Evolutionary conservation across 2,797 vertebrate species (phyloP).

Genomic region (Trichosurus vulpecula): DNA sequence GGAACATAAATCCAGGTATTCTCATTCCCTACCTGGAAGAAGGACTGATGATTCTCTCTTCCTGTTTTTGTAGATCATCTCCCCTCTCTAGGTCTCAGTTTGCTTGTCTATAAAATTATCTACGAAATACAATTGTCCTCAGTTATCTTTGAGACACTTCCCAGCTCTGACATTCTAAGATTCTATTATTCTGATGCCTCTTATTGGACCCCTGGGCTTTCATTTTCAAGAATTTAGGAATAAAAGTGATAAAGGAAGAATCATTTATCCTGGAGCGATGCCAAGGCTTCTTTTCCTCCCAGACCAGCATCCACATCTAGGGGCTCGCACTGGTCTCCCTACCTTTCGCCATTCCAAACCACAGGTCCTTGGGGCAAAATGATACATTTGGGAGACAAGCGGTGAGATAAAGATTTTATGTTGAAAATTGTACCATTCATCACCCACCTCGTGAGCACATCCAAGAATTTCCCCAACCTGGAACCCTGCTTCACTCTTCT

Average conservation of each 20-base stretch:
- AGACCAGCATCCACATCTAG: constrained; percentile 11
- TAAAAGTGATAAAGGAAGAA: background rate
- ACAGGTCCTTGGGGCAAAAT: constrained; percentile 58
- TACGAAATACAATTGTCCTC: background rate
- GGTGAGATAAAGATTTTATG: constrained; percentile 77
- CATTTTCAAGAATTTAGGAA: background rate
- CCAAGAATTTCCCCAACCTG: constrained; percentile 57
- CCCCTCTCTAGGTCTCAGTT: background rate
- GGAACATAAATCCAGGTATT: background rate
- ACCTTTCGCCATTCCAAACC: constrained; percentile 39
- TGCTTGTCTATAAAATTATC: background rate
- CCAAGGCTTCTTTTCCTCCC: background rate
- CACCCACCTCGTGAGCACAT: constrained; percentile 56
- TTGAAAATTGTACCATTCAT: constrained; percentile 74
- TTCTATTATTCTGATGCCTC: background rate
- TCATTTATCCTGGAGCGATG: background rate
- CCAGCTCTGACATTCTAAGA: background rate
- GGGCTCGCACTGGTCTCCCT: constrained; percentile 5
- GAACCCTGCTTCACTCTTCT: constrained; percentile 1
- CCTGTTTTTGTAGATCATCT: background rate
- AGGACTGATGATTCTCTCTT: background rate
- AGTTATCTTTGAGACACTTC: background rate
- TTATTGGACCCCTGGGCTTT: constrained; percentile 22
- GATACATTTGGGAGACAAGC: constrained; percentile 77
- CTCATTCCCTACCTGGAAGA: background rate